Evolutionary conservation across 2,113 vertebrate genomes (phyloP).

Genomic region (Pseudopodoces humilis): DNA sequence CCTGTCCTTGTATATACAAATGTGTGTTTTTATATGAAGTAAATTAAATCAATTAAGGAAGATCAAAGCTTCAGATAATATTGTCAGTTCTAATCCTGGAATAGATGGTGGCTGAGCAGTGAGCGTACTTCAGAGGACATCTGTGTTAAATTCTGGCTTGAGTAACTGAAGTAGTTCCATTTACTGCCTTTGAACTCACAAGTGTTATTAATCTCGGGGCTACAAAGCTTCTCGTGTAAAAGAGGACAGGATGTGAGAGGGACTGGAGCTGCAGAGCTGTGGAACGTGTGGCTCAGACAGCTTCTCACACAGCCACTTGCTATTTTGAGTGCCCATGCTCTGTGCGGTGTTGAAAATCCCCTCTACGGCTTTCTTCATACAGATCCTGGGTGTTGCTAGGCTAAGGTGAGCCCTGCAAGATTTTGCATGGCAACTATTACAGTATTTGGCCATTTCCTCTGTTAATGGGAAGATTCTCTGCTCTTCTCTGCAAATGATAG

Average conservation of each 20-base stretch:
- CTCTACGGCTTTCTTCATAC: not conserved
- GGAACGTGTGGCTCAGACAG: not conserved
- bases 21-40: constrained; percentile 38
- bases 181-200: constrained; percentile 24
- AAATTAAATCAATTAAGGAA: constrained; percentile 53
- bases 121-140: not conserved
- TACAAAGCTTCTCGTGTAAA: not conserved
- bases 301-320: not conserved
- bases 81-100: not conserved
- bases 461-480: not conserved
- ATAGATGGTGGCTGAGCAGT: not conserved
- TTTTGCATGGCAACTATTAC: rapidly evolving
- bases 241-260: constrained; percentile 44
- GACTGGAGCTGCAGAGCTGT: not conserved
- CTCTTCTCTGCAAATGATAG: not conserved
- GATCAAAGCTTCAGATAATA: not conserved
- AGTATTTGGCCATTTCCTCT: not conserved
- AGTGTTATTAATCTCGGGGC: constrained; percentile 18
- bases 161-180: constrained; percentile 18
- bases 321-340: not conserved
- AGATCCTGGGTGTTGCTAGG: not conserved
- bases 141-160: not conserved
- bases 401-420: not conserved
- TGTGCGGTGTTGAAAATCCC: not conserved
- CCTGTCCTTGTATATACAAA: not conserved